phyloP scores from a whole-genome alignment of 2,888 invertebrate genomes.

The Cynaeus angustus region DNA sequence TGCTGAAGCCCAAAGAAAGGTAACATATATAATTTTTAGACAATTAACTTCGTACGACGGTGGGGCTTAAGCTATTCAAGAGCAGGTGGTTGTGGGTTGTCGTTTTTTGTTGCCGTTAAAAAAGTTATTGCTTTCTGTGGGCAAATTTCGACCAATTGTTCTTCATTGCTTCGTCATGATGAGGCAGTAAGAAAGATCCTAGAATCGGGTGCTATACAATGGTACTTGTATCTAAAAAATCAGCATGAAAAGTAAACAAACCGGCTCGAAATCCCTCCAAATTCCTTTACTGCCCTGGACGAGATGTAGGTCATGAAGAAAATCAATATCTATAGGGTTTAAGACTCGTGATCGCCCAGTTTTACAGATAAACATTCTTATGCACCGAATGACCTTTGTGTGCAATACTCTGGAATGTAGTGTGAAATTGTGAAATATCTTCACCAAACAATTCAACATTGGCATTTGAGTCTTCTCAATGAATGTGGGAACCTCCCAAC shows the following conservation, averaged over 20 bases:
- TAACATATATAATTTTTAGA: conserved; percentile 67
- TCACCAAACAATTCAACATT: neutral
- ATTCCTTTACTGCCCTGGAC: conserved; percentile 23
- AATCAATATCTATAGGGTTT: conserved; percentile 37
- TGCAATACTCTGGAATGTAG: conserved; percentile 9
- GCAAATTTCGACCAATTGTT: too few species aligned
- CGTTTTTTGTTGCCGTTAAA: neutral
- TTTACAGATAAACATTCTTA: conserved; percentile 10
- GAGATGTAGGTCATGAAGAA: conserved; percentile 35
- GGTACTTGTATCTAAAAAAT: too few species aligned
- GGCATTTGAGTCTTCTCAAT: conserved; percentile 14
- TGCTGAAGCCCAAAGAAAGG: conserved; percentile 96
- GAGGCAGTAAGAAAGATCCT: too few species aligned
- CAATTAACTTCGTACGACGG: conserved; percentile 1
- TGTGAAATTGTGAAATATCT: conserved; percentile 17
- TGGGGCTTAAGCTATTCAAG: neutral
- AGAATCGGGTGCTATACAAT: too few species aligned
- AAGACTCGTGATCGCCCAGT: neutral
- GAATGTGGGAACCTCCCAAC: neutral
- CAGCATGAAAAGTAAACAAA: too few species aligned
- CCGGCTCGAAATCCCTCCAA: neutral
- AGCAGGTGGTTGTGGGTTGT: conserved; percentile 11
- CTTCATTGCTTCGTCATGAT: too few species aligned
- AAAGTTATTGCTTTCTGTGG: too few species aligned
- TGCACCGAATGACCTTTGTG: conserved; percentile 17